Evolutionary conservation across 1,140 invertebrate genomes (phyloP), one percentile per base, ranked within the genome.

Genomic region (Popillia japonica): DNA sequence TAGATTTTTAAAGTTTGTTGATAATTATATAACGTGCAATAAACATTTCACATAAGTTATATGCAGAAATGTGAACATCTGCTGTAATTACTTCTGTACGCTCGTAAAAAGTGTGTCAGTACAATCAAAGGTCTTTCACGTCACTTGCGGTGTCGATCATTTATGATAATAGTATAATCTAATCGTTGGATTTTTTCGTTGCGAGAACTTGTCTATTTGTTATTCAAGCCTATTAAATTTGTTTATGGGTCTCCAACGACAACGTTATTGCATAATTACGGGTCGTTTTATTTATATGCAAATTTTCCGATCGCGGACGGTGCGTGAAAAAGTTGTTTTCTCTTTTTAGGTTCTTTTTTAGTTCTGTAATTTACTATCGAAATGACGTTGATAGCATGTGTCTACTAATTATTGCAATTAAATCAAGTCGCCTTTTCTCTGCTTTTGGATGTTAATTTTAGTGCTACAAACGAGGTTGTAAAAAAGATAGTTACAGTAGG

Each of bases 251-350:
- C 72, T 74, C 17, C 40, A 14, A 68, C 22, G 61, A 68, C 61
- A 68, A 68, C 61, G 22, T 68, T 14, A 74, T 74, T 74, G 72
- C 72, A 42, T 74, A 74, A 74, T 34, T 74, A 74, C 27, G 41
- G 34, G 72, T 74, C 72, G 20, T 74, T 74, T 74, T 42, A 74
- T 74, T 74, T 74, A 74, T 74, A 74, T 74, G 72, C 72, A 74
- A 74, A 74, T 74, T 44, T 41, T 17, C 72, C 27, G 14, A 74
- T 74, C n/a, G 40, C n/a, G 27, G 10, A 17, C 17, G 34, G 34
- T 17, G 72, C 40, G 40, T 22, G 34, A 41, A 74, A 74, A 74
- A 74, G 27, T 42, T 74, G 34, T 40, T 74, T 74, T 3, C 11
- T 34, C 27, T 20, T 41, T 74, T 41, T 44, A 23, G 40, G 72